Conservation (phyloP, 2,797 vertebrate species). For the Pempheris klunzingeri region DNA sequence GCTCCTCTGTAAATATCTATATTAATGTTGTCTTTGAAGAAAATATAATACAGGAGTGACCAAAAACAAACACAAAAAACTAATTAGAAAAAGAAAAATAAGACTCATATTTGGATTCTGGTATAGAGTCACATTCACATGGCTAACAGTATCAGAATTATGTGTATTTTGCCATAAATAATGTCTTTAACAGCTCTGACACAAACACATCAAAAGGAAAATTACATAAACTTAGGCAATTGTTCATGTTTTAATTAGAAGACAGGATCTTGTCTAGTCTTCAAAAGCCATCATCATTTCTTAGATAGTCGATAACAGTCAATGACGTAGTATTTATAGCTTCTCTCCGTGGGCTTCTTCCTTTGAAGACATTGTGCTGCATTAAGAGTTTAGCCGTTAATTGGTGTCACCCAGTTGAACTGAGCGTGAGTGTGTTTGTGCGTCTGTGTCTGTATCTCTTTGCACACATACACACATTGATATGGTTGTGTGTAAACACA, state of each 20-base stretch:
- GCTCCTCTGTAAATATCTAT: neutral
- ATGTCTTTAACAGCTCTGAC: slow-evolving; percentile 4
- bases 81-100: too few relatives aligned
- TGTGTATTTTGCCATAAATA: neutral
- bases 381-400: slow-evolving; percentile 53
- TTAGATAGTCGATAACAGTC: slow-evolving; percentile 17
- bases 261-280: neutral
- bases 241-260: slow-evolving; percentile 1
- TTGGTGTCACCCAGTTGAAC: slow-evolving; percentile 42
- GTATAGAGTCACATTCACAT: neutral
- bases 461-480: neutral
- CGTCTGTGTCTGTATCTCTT: slow-evolving; percentile 6
- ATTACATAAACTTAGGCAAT: neutral
- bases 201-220: neutral
- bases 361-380: slow-evolving; percentile 49
- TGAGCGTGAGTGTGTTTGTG: neutral
- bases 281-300: slow-evolving; percentile 26
- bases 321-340: slow-evolving; percentile 38
- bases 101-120: neutral
- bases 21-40: neutral
- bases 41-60: neutral
- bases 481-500: slow-evolving; percentile 1
- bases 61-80: neutral
- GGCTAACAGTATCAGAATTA: neutral
- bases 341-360: slow-evolving; percentile 23